Conservation (phyloP, 2,797 vertebrate genomes). For the Premnoplex brunnescens region DNA sequence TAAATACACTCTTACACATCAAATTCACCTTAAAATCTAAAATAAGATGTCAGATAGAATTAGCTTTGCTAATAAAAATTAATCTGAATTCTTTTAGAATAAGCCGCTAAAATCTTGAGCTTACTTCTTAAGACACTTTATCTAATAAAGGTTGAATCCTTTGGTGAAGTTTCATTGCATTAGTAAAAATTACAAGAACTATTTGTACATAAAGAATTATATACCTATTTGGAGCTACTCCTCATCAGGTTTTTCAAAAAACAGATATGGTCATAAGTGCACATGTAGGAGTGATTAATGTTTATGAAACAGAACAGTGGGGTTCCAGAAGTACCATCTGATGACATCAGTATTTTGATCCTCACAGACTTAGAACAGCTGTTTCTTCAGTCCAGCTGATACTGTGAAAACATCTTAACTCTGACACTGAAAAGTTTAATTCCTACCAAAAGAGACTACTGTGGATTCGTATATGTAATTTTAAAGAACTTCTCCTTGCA, state of each 20-base stretch:
- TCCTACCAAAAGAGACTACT: constrained; percentile 4
- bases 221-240: background rate
- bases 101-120: background rate
- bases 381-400: constrained; percentile 32
- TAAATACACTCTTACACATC: background rate
- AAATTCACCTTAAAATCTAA: constrained; percentile 5
- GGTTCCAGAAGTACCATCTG: background rate
- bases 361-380: constrained; percentile 40
- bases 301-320: background rate
- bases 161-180: background rate
- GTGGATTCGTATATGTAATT: background rate
- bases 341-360: constrained; percentile 24
- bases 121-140: background rate
- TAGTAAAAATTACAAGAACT: constrained; percentile 2
- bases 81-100: background rate
- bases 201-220: background rate
- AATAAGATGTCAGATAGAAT: background rate
- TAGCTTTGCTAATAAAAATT: background rate
- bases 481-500: background rate
- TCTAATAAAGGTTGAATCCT: background rate
- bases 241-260: background rate
- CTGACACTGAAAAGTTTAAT: background rate
- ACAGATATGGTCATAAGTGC: background rate
- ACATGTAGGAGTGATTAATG: background rate
- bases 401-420: constrained; percentile 7